These are phyloP conservation scores for Drosophila hamatofila DNA, from an alignment of 2,888 invertebrate species.

Conservation along the genomic window DNA sequence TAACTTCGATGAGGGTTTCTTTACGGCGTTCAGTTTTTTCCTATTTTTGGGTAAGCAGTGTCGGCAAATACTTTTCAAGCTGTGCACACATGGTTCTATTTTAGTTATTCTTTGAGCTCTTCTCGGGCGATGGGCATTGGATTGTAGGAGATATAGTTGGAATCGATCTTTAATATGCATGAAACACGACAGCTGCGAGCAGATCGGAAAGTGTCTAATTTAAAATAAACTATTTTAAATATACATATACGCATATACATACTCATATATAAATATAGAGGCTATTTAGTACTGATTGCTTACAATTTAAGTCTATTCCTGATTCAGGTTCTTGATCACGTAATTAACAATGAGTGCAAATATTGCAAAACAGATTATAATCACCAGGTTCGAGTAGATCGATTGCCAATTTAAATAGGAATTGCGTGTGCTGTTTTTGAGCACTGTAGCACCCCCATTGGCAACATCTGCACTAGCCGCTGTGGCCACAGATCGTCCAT, in stretches of 20 bases:
- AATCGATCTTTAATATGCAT: constrained; percentile 19
- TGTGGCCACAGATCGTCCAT: constrained; percentile 39
- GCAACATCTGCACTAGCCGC: constrained; percentile 46
- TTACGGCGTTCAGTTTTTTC: constrained; percentile 1
- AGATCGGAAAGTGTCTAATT: constrained; percentile 47
- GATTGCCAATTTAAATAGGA: constrained; percentile 90
- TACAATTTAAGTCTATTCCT: constrained; percentile 83
- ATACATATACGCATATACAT: constrained; percentile 59
- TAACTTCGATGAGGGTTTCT: constrained; percentile 33
- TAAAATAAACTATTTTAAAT: constrained; percentile 67
- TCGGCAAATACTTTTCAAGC: constrained; percentile 58
- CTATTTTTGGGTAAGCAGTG: constrained; percentile 35
- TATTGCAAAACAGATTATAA: constrained; percentile 95
- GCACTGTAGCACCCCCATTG: constrained; percentile 44
- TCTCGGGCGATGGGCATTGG: constrained; percentile 2
- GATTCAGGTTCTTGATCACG: constrained; percentile 92
- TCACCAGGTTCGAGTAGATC: constrained; percentile 93
- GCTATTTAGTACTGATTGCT: constrained; percentile 69
- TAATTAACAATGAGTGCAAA: constrained; percentile 97
- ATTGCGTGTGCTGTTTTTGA: constrained; percentile 84
- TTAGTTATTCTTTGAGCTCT: constrained; percentile 29
- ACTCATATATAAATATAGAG: constrained; percentile 61
- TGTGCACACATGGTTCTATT: constrained; percentile 33
- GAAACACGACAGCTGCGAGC: constrained; percentile 31
- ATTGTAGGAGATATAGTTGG: not conserved